phyloP scores from a whole-genome alignment of 2,888 invertebrate genomes.

The Tridacna crocea region DNA sequence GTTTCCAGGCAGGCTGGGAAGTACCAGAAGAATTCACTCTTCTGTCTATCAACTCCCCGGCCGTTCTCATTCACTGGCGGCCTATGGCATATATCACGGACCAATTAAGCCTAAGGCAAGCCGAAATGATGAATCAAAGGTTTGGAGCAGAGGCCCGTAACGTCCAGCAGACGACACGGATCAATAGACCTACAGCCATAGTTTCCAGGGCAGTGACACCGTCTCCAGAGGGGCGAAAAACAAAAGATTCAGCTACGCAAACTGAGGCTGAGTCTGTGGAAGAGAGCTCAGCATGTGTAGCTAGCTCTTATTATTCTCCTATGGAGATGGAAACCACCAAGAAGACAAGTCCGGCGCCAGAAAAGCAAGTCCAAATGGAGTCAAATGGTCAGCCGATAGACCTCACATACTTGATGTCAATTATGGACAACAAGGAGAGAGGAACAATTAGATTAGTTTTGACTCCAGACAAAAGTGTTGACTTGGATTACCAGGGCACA shows the following conservation, averaged over 20 bases:
- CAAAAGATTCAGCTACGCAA: too few species aligned
- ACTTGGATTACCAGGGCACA: not conserved
- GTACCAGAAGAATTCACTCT: slow-evolving; percentile 17
- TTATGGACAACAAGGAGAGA: not conserved
- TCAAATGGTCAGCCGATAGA: not conserved
- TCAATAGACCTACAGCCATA: too few species aligned
- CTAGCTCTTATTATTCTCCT: too few species aligned
- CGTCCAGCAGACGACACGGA: too few species aligned
- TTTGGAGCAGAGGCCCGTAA: too few species aligned
- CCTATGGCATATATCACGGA: not conserved
- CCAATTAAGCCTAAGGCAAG: not conserved
- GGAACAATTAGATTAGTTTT: not conserved
- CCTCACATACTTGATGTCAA: not conserved
- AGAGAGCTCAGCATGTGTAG: too few species aligned
- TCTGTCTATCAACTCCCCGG: not conserved
- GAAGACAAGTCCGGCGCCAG: not conserved
- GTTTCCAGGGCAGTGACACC: too few species aligned
- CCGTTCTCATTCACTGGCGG: too few species aligned
- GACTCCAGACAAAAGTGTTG: not conserved
- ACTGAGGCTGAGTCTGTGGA: too few species aligned
- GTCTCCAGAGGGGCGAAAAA: too few species aligned
- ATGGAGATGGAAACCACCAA: too few species aligned
- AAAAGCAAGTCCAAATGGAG: not conserved
- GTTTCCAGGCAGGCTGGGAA: slow-evolving; percentile 1
- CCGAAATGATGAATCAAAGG: too few species aligned